Percentiles rank a stretch among this genome's conserved stretches.
These are phyloP conservation scores for Cygnus buccinator DNA, from an alignment of 2,113 vertebrate species.

Conservation along the genomic window DNA sequence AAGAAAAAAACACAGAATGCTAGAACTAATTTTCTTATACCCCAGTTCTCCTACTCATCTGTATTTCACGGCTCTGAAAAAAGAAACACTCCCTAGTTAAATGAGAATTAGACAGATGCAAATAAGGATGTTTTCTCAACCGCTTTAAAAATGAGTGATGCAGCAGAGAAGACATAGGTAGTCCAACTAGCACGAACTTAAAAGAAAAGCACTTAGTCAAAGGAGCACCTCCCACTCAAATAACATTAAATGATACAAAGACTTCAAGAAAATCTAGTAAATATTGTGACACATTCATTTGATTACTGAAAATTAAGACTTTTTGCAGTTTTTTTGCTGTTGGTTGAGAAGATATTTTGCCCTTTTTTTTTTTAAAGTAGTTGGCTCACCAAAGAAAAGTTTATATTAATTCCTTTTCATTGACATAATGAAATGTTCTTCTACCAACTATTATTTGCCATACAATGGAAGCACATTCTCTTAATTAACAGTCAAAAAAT, in stretches of 20 bases:
- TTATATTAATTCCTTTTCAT: constrained; percentile 21
- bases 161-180: not conserved
- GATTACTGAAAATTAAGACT: not conserved
- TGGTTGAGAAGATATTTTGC: not conserved
- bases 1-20: not conserved
- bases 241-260: not conserved
- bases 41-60: not conserved
- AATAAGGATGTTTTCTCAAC: not conserved
- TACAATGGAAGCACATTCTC: not conserved
- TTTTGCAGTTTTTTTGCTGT: not conserved
- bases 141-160: not conserved
- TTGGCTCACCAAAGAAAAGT: not conserved
- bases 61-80: not conserved
- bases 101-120: not conserved
- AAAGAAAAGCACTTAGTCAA: not conserved
- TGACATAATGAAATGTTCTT: not conserved
- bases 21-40: not conserved
- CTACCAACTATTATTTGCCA: not conserved
- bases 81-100: not conserved
- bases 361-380: not conserved
- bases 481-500: constrained; percentile 38
- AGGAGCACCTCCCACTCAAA: not conserved
- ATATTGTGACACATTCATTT: not conserved
- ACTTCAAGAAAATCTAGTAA: not conserved
- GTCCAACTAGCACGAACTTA: not conserved